Percentiles rank a stretch among this genome's conserved stretches.
phyloP scores from a whole-genome alignment of 2,888 invertebrate genomes.

The Oscheius onirici region DNA sequence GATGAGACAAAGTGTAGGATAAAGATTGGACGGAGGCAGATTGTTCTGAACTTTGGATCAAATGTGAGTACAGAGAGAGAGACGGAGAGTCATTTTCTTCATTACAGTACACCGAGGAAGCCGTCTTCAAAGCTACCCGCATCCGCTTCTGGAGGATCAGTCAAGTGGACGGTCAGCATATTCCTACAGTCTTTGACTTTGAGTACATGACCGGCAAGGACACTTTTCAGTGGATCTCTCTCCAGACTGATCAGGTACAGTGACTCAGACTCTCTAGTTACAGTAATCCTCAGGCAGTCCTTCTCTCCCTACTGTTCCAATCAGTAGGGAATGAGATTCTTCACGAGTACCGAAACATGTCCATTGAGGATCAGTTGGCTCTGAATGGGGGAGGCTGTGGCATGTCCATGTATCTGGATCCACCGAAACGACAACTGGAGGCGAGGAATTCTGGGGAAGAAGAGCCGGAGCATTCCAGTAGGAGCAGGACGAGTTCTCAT shows the following conservation, averaged over 20 bases:
- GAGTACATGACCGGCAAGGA: conserved; percentile 63
- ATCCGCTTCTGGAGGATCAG: conserved; percentile 94
- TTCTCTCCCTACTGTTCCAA: conserved; percentile 93
- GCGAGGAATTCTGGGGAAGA: conserved; percentile 2
- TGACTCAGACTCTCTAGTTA: conserved; percentile 76
- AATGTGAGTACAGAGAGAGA: conserved; percentile 29
- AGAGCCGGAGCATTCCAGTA: conserved; percentile 20
- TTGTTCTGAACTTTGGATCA: conserved; percentile 48
- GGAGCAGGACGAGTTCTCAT: conserved; percentile 42
- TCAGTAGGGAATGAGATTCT: conserved; percentile 89
- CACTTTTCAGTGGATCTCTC: conserved; percentile 87
- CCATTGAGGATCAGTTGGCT: conserved; percentile 47
- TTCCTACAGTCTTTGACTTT: conserved; percentile 55
- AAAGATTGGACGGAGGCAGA: conserved; percentile 79
- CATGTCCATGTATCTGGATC: conserved; percentile 32
- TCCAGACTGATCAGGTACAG: conserved; percentile 75
- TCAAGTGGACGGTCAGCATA: conserved; percentile 39
- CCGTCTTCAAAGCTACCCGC: conserved; percentile 89
- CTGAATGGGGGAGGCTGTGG: conserved; percentile 33
- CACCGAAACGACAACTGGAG: conserved; percentile 3
- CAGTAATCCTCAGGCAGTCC: conserved; percentile 80
- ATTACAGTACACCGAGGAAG: conserved; percentile 76
- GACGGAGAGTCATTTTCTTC: conserved; percentile 74
- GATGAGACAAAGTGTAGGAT: conserved; percentile 77
- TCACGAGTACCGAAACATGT: conserved; percentile 72